A percentile compares a stretch with the other conserved stretches of the same genome.
phyloP scores from a whole-genome alignment of 2,113 vertebrate genomes.

The Dipodomys ordii region DNA sequence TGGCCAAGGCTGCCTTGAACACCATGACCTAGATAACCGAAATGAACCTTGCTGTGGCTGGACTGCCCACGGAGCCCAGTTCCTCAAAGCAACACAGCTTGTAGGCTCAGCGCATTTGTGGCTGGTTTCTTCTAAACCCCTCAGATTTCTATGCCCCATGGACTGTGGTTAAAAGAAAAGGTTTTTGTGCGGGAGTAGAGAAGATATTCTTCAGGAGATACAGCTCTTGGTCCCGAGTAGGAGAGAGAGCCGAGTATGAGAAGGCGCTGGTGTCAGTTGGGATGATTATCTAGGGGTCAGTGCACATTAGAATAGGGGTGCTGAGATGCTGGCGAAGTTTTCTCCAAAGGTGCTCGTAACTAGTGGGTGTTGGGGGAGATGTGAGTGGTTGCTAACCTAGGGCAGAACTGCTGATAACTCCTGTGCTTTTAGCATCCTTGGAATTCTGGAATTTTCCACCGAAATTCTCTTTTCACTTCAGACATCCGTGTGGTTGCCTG shows the following conservation, averaged over 20 bases:
- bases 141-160: not conserved
- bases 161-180: not conserved
- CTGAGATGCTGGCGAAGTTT: not conserved
- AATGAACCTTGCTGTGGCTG: not conserved
- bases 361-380: not conserved
- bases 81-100: not conserved
- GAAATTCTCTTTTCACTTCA: not conserved
- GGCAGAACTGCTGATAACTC: not conserved
- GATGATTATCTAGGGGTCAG: not conserved
- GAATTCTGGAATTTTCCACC: not conserved
- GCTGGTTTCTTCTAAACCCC: not conserved
- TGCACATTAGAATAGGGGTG: not conserved
- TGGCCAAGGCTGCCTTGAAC: not conserved
- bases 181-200: not conserved
- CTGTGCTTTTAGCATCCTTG: not conserved
- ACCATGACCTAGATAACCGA: constrained; percentile 58
- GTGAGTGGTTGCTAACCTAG: not conserved
- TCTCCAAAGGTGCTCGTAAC: not conserved
- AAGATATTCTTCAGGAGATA: not conserved
- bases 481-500: not conserved
- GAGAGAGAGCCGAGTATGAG: not conserved
- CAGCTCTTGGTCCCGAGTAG: not conserved
- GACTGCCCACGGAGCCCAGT: not conserved
- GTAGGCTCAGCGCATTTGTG: fast-evolving
- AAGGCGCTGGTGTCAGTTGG: not conserved